Evolutionary conservation across 2,888 invertebrate genomes (phyloP), one percentile per base, ranked within the genome.

Genomic region (Siphlonurus alternatus): DNA sequence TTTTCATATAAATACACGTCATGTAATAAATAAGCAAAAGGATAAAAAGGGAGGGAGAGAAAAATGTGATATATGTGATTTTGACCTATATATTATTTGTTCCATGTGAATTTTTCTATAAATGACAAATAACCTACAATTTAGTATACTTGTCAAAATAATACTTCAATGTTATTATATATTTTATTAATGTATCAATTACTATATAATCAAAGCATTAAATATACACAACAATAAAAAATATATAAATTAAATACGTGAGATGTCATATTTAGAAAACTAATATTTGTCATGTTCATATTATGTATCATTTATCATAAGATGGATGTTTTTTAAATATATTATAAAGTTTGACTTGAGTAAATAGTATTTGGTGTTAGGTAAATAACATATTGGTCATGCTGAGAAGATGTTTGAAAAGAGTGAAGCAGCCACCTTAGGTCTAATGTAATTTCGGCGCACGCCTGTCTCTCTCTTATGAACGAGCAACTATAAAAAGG

Each of bases 271-370:
- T 38, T 10, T 38, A 38, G 5, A 38, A 38, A 38, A 38, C 56
- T 56, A 56, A 56, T 56, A 56, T 56, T 56, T 56, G 56, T 56
- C 56, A 56, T 56, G 5, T 38, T 10, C n/a, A n/a, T n/a, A 20
- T 22, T 22, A 22, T 22, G 56, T 56, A 56, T 56, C 56, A 56
- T 56, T 56, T 56, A 56, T 56, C 56, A 56, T 56, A 22, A 56
- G 56, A 56, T 56, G 56, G 20, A 56, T 56, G 56, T 56, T 38
- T 38, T 38, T 15, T 10, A 38, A 38, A n/a, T n/a, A n/a, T n/a
- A n/a, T n/a, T 38, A 38, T 38, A 38, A 38, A 38, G 38, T 38
- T 38, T 5, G 15, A 38, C 38, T 38, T 38, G 15, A 15, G 38
- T 38, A 38, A 38, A 38, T 38, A 38, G 38, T 38, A n/a, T n/a